Conservation (phyloP, 2,888 invertebrate genomes). For the Microctonus hyperodae region DNA sequence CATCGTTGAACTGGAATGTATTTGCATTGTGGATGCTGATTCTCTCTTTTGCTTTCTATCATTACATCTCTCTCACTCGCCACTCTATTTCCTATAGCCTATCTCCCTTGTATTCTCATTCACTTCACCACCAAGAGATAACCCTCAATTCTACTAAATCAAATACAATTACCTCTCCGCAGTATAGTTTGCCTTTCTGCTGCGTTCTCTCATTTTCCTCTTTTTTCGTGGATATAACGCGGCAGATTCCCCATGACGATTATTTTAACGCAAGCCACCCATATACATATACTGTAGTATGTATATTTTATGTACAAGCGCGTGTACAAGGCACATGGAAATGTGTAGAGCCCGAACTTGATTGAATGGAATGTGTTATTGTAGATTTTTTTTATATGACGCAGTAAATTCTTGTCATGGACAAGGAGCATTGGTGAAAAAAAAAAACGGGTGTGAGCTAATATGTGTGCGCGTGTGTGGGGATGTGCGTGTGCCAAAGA, state of each 20-base stretch:
- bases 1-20: constrained; percentile 31
- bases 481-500: constrained; percentile 2
- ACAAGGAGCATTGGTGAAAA: not conserved
- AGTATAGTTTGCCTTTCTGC: constrained; percentile 33
- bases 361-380: constrained; percentile 32
- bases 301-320: not conserved
- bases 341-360: constrained; percentile 12
- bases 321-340: not conserved
- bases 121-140: constrained; percentile 8
- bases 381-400: constrained; percentile 8
- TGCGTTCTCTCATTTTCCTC: constrained; percentile 18
- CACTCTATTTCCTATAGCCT: too few relatives aligned
- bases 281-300: not conserved
- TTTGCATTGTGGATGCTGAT: constrained; percentile 21
- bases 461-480: not conserved
- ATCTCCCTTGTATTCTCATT: too few relatives aligned
- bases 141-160: constrained; percentile 32
- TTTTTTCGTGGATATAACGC: constrained; percentile 20
- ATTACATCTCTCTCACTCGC: not conserved
- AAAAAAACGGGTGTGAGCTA: not conserved
- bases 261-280: constrained; percentile 26
- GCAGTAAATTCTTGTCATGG: constrained; percentile 31
- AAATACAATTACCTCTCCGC: constrained; percentile 34
- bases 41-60: constrained; percentile 2
- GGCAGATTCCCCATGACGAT: constrained; percentile 31